Evolutionary conservation across 2,113 vertebrate genomes (phyloP).

Genomic region (Plectropomus leopardus): DNA sequence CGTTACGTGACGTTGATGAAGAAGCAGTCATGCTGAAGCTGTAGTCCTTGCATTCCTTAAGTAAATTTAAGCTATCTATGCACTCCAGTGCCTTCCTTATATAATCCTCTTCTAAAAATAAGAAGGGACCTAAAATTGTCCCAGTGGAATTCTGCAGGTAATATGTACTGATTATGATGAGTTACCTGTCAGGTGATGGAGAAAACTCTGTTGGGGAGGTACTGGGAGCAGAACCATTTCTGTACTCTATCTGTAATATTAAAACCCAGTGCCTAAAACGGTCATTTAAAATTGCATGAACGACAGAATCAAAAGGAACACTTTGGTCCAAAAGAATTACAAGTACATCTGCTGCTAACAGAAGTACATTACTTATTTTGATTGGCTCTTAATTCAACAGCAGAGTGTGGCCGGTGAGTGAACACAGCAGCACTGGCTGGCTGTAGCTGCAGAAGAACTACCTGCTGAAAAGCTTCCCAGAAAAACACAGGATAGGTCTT

Average conservation of each 20-base stretch:
- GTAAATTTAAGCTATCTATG: conserved; percentile 64
- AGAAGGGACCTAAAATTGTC: conserved; percentile 49
- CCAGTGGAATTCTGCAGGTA: conserved; percentile 67
- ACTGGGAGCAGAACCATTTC: conserved; percentile 27
- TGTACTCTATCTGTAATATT: conserved; percentile 22
- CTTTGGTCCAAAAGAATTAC: conserved; percentile 9
- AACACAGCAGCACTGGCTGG: conserved; percentile 16
- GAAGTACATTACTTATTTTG: conserved; percentile 33
- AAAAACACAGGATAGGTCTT: conserved; percentile 8
- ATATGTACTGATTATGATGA: conserved; percentile 68
- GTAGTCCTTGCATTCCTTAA: conserved; percentile 46
- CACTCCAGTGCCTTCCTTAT: conserved; percentile 48
- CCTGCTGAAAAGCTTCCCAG: conserved; percentile 7
- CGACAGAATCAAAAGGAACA: conserved; percentile 40
- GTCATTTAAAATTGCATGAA: conserved; percentile 42
- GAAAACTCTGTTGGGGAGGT: conserved; percentile 27
- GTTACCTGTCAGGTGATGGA: conserved; percentile 34
- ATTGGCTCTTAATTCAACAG: conserved; percentile 25
- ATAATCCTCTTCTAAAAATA: conserved; percentile 66
- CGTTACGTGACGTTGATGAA: conserved; percentile 71
- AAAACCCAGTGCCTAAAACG: conserved; percentile 17
- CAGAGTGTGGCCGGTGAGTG: conserved; percentile 34
- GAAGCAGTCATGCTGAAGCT: conserved; percentile 57
- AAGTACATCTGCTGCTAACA: conserved; percentile 25
- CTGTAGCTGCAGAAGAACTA: conserved; percentile 26